Base-by-base conservation (phyloP, 1,140 invertebrate genomes). In the Pristionchus pacificus region DNA sequence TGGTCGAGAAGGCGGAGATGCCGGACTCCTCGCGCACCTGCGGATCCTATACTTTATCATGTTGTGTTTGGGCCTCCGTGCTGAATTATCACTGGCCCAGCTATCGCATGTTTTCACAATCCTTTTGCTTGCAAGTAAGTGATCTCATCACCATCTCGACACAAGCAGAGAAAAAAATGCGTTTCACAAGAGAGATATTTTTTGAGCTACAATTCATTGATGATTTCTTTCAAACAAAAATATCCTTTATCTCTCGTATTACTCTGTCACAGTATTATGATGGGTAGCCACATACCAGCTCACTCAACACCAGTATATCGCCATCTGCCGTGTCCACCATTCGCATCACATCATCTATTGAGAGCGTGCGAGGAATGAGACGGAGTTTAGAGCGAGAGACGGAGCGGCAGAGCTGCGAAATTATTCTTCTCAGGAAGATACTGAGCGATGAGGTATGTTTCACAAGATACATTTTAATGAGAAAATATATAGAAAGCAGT, bases 251-350 rank as follows among this genome's bases (percentile, higher is more conserved):
- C n/a, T n/a, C n/a, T n/a, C n/a, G n/a, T n/a, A n/a, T n/a, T n/a
- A n/a, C 24, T 69, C 57, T 15, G 60, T 69, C 60, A 67, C 27
- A 68, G 59, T 1, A 61, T 25, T 27, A 19, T 24, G 19, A 19
- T 24, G 24, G 19, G 24, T 19, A 24, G 19, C 24, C 55, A 57
- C 28, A 63, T 10, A 75, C n/a, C 25, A 77, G 29, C 29, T 78
- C 77, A 2, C 61, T 68, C 27, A 79, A 59, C 15, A 78, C 60
- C n/a, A 79, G 27, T 33, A 79, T 78, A 60, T 79, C 78, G 27
- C 78, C 78, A 31, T 79, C 78, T 69, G 80, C 78, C 6, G 78
- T 81, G 55, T 79, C 78, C 19, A 79, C 78, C n/a, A 79, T 55
- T 66, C 77, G 68, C 79, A 80, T 80, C 19, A 79, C 79, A 27